Evolutionary conservation across 1,140 invertebrate species (phyloP).

Genomic region (Thaumatotibia leucotreta): DNA sequence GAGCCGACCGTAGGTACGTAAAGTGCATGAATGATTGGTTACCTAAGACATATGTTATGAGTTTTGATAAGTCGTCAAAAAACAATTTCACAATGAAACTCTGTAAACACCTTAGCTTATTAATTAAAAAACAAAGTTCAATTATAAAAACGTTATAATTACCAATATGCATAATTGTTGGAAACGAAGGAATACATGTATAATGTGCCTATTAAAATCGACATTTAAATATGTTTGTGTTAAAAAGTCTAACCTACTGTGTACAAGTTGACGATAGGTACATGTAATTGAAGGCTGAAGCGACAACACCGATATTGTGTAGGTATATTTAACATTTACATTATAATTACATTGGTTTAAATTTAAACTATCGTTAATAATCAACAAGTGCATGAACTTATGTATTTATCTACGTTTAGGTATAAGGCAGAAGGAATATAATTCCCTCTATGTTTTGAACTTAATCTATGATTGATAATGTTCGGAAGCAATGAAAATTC

Average conservation of each 20-base stretch:
- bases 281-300: neutral
- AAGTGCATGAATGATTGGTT: too few species aligned
- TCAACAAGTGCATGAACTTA: neutral
- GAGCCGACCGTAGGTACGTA: too few species aligned
- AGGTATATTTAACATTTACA: neutral
- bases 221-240: neutral
- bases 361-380: neutral
- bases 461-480: too few species aligned
- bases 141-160: neutral
- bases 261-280: neutral
- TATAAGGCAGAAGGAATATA: too few species aligned
- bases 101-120: too few species aligned
- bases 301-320: neutral
- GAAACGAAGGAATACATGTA: neutral
- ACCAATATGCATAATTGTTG: neutral
- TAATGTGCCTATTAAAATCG: neutral
- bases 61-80: too few species aligned
- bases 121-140: neutral
- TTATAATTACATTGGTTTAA: neutral
- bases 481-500: too few species aligned
- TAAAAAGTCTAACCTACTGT: neutral
- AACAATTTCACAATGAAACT: too few species aligned
- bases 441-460: too few species aligned
- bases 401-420: too few species aligned
- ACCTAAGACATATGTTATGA: too few species aligned